Percentiles rank a stretch among this genome's conserved stretches.
These are phyloP conservation scores for Drosophila pandora DNA, from an alignment of 1,140 invertebrate species.

Conservation along the genomic window DNA sequence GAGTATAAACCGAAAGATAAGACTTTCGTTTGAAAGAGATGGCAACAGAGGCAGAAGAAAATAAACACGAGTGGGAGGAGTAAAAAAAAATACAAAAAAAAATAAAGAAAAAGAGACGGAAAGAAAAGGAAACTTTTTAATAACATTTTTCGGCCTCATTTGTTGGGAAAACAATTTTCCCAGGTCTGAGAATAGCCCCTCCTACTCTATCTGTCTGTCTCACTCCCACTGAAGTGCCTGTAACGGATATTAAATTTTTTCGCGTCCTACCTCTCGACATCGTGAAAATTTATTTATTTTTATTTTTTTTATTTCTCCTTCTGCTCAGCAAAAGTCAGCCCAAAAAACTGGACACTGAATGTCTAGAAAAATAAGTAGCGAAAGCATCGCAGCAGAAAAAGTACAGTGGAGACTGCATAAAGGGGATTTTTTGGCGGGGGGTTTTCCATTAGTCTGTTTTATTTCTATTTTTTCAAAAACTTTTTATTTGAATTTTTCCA, in stretches of 20 bases:
- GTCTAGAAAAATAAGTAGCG: conserved; percentile 15
- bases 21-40: conserved; percentile 5
- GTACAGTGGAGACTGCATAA: background rate
- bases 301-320: conserved; percentile 1
- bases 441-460: background rate
- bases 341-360: conserved; percentile 23
- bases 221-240: conserved; percentile 22
- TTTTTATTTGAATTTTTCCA: no score
- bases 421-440: no score
- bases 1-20: conserved; percentile 39
- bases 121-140: conserved; percentile 80
- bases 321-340: conserved; percentile 51
- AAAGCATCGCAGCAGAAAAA: conserved; percentile 32
- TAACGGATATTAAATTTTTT: conserved; percentile 81
- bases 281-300: conserved; percentile 42
- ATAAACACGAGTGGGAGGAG: background rate
- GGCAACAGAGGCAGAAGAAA: background rate
- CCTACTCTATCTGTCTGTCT: background rate
- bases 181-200: conserved; percentile 40
- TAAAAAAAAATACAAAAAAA: background rate
- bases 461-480: no score
- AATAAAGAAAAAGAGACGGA: conserved; percentile 7
- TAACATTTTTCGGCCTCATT: conserved; percentile 82
- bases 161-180: conserved; percentile 81
- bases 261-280: conserved; percentile 68